These are phyloP conservation scores for Notolabrus celidotus DNA, from an alignment of 2,797 vertebrate species.

Conservation along the genomic window DNA sequence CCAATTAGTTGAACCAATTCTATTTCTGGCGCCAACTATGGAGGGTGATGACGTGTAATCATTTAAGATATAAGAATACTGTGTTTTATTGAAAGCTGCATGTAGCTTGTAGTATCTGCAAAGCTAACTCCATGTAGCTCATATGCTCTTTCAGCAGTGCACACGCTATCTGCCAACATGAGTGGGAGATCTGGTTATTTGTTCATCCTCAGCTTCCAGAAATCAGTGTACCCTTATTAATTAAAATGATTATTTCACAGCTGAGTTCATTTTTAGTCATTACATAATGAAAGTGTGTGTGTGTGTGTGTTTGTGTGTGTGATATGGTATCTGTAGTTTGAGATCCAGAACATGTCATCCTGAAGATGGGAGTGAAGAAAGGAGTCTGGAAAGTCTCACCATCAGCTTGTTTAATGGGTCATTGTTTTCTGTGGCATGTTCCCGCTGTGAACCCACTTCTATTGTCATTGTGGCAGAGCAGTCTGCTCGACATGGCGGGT, in stretches of 20 bases:
- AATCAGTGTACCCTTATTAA: slow-evolving; percentile 2
- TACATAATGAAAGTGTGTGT: too few species aligned
- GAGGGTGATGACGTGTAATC: too few species aligned
- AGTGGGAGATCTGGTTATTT: slow-evolving; percentile 34
- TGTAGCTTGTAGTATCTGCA: background rate
- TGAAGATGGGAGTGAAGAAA: slow-evolving; percentile 6
- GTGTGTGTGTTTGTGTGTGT: slow-evolving; percentile 2
- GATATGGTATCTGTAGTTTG: too few species aligned
- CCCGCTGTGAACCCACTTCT: slow-evolving; percentile 54
- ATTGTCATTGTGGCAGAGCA: slow-evolving; percentile 58
- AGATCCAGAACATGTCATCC: too few species aligned
- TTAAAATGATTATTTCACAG: slow-evolving; percentile 1
- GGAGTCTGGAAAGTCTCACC: slow-evolving; percentile 9
- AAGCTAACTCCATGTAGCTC: slow-evolving; percentile 9
- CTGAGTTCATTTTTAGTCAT: too few species aligned
- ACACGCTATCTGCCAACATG: slow-evolving; percentile 19
- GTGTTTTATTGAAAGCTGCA: background rate
- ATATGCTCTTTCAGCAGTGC: background rate
- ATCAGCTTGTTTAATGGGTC: slow-evolving; percentile 39
- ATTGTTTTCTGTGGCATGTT: slow-evolving; percentile 47
- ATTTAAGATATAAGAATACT: too few species aligned
- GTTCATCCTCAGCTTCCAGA: slow-evolving; percentile 17
- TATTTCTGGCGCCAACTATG: too few species aligned
- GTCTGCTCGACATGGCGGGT: slow-evolving; percentile 43
- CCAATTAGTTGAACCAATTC: too few species aligned